These are phyloP conservation scores for Cyanocitta stelleri DNA, from an alignment of 2,113 vertebrate species.

Conservation along the genomic window DNA sequence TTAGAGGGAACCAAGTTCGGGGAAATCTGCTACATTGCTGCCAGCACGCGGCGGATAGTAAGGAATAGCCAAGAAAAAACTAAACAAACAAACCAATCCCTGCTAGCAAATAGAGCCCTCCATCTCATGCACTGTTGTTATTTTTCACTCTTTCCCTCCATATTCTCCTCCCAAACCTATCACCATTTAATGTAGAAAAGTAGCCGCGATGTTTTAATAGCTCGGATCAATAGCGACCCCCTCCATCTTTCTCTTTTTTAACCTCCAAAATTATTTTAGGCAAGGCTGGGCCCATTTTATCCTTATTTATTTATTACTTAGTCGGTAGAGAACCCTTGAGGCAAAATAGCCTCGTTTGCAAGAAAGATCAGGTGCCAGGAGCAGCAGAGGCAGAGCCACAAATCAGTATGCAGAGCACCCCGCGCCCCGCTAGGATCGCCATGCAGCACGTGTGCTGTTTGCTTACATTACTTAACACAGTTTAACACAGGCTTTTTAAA, in stretches of 20 bases:
- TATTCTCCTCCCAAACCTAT: not conserved
- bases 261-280: slow-evolving; percentile 58
- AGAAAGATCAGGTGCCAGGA: slow-evolving; percentile 53
- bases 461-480: slow-evolving; percentile 8
- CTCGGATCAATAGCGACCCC: slow-evolving; percentile 1
- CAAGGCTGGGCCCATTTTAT: not conserved
- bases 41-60: not conserved
- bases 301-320: slow-evolving; percentile 61
- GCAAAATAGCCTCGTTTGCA: slow-evolving; percentile 35
- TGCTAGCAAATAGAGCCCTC: not conserved
- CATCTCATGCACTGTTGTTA: not conserved
- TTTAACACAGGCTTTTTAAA: slow-evolving; percentile 34
- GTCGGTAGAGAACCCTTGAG: slow-evolving; percentile 41
- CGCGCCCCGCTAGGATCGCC: not conserved
- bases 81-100: not conserved
- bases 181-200: not conserved
- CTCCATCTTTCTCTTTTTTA: slow-evolving; percentile 1
- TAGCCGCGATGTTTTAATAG: not conserved
- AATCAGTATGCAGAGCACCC: slow-evolving; percentile 45
- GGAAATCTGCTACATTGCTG: not conserved
- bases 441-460: not conserved
- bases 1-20: not conserved
- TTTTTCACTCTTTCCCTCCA: slow-evolving; percentile 16
- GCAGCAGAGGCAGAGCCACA: not conserved
- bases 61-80: not conserved